Percentiles rank a stretch among this genome's conserved stretches.
Evolutionary conservation across 1,140 invertebrate genomes (phyloP).

Genomic region (Drosophila nigromelanica): DNA sequence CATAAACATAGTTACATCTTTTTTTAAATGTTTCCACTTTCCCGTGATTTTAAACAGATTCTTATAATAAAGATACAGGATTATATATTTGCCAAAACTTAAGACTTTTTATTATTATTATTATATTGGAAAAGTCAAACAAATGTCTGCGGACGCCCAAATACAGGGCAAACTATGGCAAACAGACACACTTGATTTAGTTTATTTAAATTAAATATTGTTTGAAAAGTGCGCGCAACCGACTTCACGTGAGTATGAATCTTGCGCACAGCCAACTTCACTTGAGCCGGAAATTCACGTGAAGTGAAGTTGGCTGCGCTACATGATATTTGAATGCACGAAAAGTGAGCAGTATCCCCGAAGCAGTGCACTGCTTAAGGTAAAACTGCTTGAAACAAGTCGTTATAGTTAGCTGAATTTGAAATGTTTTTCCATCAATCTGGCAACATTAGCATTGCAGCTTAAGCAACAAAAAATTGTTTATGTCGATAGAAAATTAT

Average conservation of each 20-base stretch:
- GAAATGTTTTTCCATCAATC: not conserved
- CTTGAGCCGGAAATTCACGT: constrained; percentile 1
- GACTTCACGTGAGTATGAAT: not conserved
- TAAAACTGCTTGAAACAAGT: not conserved
- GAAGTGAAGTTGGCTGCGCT: constrained; percentile 31
- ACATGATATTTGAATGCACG: not conserved
- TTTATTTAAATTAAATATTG: not conserved
- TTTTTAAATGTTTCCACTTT: not conserved
- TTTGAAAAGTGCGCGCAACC: constrained; percentile 7
- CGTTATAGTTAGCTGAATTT: not conserved
- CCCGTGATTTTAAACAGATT: not conserved
- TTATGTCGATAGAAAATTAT: too few relatives aligned
- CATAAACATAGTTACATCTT: not conserved
- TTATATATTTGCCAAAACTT: not conserved
- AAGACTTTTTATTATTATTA: too few relatives aligned
- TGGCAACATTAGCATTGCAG: not conserved
- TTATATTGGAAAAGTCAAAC: too few relatives aligned
- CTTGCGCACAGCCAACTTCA: constrained; percentile 18
- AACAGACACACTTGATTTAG: too few relatives aligned
- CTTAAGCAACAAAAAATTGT: too few relatives aligned
- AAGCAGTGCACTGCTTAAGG: not conserved
- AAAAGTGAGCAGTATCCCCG: not conserved
- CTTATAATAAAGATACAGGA: not conserved
- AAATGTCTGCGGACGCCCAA: too few relatives aligned
- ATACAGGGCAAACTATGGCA: too few relatives aligned